Percentiles rank a stretch among this genome's conserved stretches.
These are phyloP conservation scores for Syngnathus rostellatus DNA, from an alignment of 2,797 vertebrate species.

Conservation along the genomic window DNA sequence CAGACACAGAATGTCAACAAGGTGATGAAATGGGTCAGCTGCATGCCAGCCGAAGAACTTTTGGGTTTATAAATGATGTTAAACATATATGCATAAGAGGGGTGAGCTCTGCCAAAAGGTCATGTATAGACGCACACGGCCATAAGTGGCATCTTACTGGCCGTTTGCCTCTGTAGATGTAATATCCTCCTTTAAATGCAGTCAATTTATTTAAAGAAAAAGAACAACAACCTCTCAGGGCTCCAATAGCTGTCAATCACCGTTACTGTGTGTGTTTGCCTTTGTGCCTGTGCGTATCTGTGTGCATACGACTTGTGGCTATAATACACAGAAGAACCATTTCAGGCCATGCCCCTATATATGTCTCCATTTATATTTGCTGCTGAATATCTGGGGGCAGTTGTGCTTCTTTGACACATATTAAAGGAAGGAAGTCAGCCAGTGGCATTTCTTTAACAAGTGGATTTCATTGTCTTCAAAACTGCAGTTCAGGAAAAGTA, in stretches of 20 bases:
- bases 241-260: constrained; percentile 38
- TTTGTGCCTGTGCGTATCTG: constrained; percentile 16
- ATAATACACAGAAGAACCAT: constrained; percentile 56
- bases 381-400: constrained; percentile 42
- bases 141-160: neutral
- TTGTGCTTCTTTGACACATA: constrained; percentile 53
- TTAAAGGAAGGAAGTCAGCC: constrained; percentile 53
- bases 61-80: constrained; percentile 1
- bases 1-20: constrained; percentile 45
- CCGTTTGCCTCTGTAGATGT: constrained; percentile 20
- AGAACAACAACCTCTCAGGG: constrained; percentile 26
- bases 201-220: constrained; percentile 43
- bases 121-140: neutral
- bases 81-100: neutral
- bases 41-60: neutral
- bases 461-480: constrained; percentile 56
- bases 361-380: constrained; percentile 61
- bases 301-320: constrained; percentile 34
- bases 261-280: constrained; percentile 10
- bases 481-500: constrained; percentile 44
- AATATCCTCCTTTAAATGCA: constrained; percentile 49
- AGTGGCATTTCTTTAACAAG: constrained; percentile 49
- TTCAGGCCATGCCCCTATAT: constrained; percentile 55
- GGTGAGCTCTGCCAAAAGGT: neutral
- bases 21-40: constrained; percentile 10